Evolutionary conservation across 2,888 invertebrate species (phyloP).

Genomic region (Trimorus sp.): DNA sequence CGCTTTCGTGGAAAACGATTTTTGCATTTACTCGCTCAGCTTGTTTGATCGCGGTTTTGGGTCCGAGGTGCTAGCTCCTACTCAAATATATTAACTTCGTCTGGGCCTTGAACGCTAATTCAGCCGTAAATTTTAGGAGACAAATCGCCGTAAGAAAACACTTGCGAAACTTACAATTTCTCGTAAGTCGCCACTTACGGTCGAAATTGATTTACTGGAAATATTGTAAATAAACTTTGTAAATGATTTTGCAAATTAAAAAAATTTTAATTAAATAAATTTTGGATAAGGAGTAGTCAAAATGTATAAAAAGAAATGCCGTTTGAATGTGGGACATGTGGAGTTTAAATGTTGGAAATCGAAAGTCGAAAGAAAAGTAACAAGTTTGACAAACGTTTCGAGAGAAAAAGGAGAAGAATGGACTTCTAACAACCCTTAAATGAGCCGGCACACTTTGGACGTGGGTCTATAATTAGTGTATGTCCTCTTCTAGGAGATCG

Average conservation of each 20-base stretch:
- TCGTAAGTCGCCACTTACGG: no score
- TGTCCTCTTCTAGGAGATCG: conserved; percentile 69
- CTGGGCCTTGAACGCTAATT: conserved; percentile 38
- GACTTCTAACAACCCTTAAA: conserved; percentile 77
- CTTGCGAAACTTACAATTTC: conserved; percentile 1
- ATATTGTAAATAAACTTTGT: neutral
- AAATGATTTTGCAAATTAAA: no score
- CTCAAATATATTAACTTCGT: conserved; percentile 36
- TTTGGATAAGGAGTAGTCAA: neutral
- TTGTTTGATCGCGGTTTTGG: conserved; percentile 39
- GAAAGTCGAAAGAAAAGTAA: conserved; percentile 5
- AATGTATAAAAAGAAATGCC: neutral
- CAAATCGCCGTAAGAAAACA: conserved; percentile 30
- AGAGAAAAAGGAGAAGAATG: no score
- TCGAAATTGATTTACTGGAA: neutral
- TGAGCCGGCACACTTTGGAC: conserved; percentile 76
- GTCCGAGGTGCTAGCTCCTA: conserved; percentile 41
- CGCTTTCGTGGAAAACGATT: conserved; percentile 41
- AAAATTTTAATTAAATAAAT: no score
- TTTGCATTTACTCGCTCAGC: conserved; percentile 34
- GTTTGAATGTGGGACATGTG: no score
- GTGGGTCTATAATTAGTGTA: conserved; percentile 70
- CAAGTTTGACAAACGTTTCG: no score
- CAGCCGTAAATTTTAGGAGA: conserved; percentile 48
- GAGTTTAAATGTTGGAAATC: no score